These are phyloP conservation scores for Paracyprichromis sp. DNA, from an alignment of 2,113 vertebrate species.

Conservation along the genomic window DNA sequence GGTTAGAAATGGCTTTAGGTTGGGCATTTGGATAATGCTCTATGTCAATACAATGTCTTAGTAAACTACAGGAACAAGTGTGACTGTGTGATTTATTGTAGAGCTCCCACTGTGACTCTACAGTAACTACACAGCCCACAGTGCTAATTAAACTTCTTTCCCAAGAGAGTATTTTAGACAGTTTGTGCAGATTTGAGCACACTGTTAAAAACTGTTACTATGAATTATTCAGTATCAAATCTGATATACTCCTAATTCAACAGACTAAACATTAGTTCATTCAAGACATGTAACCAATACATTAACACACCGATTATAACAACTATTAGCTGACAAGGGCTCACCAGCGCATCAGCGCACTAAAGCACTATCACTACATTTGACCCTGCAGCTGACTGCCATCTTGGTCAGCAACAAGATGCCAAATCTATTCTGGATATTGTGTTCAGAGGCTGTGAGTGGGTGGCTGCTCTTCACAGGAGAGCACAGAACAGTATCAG, in stretches of 20 bases:
- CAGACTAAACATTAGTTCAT: background rate
- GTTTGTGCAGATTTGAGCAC: background rate
- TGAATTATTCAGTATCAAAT: background rate
- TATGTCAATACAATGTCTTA: background rate
- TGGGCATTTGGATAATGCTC: background rate
- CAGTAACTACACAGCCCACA: constrained; percentile 22
- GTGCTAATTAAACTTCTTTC: constrained; percentile 26
- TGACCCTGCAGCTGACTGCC: background rate
- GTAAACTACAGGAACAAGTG: background rate
- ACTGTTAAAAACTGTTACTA: background rate
- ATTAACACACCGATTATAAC: background rate
- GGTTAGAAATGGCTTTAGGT: background rate
- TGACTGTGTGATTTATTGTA: background rate
- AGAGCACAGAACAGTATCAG: constrained; percentile 9
- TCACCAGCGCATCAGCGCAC: background rate
- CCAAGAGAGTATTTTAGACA: background rate
- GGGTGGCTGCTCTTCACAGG: background rate
- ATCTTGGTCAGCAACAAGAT: background rate
- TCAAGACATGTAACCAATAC: background rate
- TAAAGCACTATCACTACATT: background rate
- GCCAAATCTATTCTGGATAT: background rate
- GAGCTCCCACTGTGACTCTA: background rate
- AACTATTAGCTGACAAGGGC: background rate
- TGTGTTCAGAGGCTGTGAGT: background rate
- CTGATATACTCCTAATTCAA: background rate